Percentiles rank a stretch among this genome's conserved stretches.
phyloP scores from a whole-genome alignment of 2,888 invertebrate genomes.

The Tenodera sinensis region DNA sequence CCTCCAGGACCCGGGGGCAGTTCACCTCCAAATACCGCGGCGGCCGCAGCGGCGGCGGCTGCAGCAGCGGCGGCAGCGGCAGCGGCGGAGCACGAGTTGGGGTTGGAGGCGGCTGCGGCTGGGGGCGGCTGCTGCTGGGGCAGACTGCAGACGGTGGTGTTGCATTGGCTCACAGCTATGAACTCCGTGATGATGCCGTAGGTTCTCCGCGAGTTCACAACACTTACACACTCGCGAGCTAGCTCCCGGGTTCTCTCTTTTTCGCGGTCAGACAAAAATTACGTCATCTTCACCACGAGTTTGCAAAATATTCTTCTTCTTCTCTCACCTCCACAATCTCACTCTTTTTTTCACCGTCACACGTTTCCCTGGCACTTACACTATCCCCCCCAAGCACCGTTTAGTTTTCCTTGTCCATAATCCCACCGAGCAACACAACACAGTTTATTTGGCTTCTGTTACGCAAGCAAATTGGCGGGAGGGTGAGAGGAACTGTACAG shows the following conservation, averaged over 20 bases:
- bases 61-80: conserved; percentile 37
- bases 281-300: background rate
- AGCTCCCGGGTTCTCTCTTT: background rate
- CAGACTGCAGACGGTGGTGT: conserved; percentile 8
- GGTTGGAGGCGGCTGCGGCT: conserved; percentile 12
- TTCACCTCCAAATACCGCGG: conserved; percentile 18
- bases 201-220: background rate
- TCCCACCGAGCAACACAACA: background rate
- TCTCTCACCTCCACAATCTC: background rate
- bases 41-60: conserved; percentile 37
- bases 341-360: background rate
- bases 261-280: background rate
- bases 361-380: background rate
- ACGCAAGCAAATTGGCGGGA: background rate
- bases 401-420: background rate
- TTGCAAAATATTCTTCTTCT: background rate
- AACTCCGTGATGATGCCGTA: conserved; percentile 22
- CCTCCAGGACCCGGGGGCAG: conserved; percentile 8
- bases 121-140: conserved; percentile 17
- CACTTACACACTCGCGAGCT: conserved; percentile 8
- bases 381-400: background rate
- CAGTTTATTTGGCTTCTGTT: background rate
- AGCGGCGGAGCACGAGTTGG: conserved; percentile 19
- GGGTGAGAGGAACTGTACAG: background rate
- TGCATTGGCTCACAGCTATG: conserved; percentile 25